Percentiles rank a stretch among this genome's conserved stretches.
Conservation (phyloP, 2,888 invertebrate species). For the Caenorhabditis afra region DNA sequence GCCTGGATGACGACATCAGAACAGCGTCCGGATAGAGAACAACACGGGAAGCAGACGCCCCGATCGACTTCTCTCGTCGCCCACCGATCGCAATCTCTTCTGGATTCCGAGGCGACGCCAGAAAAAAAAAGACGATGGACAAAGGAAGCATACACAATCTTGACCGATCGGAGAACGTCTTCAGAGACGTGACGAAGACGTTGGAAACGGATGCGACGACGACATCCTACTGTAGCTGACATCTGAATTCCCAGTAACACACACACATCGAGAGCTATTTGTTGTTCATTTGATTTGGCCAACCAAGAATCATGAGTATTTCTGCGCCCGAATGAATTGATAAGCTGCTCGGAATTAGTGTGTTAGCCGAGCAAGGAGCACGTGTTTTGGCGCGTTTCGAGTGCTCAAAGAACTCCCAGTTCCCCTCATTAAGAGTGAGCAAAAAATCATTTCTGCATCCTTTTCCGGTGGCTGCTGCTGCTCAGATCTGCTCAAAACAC, state of each 20-base stretch:
- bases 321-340: background rate
- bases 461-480: background rate
- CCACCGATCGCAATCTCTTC: conserved; percentile 13
- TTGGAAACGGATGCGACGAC: too few species aligned
- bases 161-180: conserved; percentile 15
- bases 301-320: conserved; percentile 10
- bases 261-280: too few species aligned
- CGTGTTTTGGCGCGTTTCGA: background rate
- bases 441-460: background rate
- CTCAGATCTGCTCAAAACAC: background rate
- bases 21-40: background rate
- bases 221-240: background rate
- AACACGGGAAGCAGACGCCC: too few species aligned
- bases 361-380: background rate
- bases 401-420: background rate
- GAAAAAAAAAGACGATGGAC: conserved; percentile 20
- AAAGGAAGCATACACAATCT: conserved; percentile 6
- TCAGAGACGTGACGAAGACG: background rate
- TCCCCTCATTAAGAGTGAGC: too few species aligned
- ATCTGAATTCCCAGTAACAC: too few species aligned
- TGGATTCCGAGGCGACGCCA: background rate
- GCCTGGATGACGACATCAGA: background rate
- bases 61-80: conserved; percentile 13
- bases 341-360: background rate
- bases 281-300: background rate